Conservation (phyloP, 2,888 invertebrate genomes). For the Furcula furcula region DNA sequence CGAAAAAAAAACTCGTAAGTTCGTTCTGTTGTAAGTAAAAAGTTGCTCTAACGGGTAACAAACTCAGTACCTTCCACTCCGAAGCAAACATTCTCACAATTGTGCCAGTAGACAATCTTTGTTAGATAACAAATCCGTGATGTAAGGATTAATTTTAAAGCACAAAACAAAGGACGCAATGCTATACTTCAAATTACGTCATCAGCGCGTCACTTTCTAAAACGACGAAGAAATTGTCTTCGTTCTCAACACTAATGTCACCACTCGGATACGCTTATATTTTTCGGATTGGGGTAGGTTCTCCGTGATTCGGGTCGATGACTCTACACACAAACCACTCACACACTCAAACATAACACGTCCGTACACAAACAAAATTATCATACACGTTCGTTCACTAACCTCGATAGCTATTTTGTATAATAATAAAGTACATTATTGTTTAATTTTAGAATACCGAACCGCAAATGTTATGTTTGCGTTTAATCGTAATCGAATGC, state of each 20-base stretch:
- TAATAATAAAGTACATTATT: conserved; percentile 34
- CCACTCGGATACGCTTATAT: conserved; percentile 34
- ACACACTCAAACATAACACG: conserved; percentile 29
- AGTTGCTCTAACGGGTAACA: too few species aligned
- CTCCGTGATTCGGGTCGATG: conserved; percentile 66
- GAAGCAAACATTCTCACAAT: too few species aligned
- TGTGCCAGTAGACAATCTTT: too few species aligned
- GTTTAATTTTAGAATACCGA: conserved; percentile 6
- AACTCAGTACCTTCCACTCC: too few species aligned
- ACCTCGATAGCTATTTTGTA: conserved; percentile 19
- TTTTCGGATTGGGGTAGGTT: conserved; percentile 77
- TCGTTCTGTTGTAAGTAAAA: too few species aligned
- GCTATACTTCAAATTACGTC: conserved; percentile 4
- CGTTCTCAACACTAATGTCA: conserved; percentile 17
- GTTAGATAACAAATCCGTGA: too few species aligned
- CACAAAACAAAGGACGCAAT: conserved; percentile 13
- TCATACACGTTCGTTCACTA: conserved; percentile 13
- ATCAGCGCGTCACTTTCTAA: conserved; percentile 15
- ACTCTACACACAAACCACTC: conserved; percentile 49
- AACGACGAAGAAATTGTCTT: conserved; percentile 15
- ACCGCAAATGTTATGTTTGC: conserved; percentile 36
- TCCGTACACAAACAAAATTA: conserved; percentile 28
- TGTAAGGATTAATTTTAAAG: too few species aligned
- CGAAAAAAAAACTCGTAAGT: too few species aligned
- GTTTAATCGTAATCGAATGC: conserved; percentile 55